A percentile compares a stretch with the other conserved stretches of the same genome.
Conservation (phyloP, 2,888 invertebrate genomes). For the Agonopterix heracliana region DNA sequence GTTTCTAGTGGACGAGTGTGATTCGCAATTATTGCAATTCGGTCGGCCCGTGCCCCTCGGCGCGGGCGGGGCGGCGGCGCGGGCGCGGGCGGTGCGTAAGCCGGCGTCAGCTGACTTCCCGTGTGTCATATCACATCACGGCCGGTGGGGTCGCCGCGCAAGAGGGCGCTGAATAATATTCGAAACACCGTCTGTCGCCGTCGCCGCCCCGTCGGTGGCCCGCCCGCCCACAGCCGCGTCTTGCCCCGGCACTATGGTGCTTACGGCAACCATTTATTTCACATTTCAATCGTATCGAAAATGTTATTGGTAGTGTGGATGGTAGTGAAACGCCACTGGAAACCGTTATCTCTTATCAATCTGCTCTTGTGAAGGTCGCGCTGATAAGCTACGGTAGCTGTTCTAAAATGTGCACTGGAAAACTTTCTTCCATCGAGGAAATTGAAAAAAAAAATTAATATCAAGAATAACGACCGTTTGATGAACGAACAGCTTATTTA, state of each 20-base stretch:
- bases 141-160: slow-evolving; percentile 15
- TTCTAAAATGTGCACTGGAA: neutral
- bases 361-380: slow-evolving; percentile 68
- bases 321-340: slow-evolving; percentile 13
- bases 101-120: slow-evolving; percentile 51
- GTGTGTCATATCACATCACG: slow-evolving; percentile 21
- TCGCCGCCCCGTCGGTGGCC: slow-evolving; percentile 11
- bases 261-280: too few species aligned
- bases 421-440: neutral
- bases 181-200: slow-evolving; percentile 17
- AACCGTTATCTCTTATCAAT: slow-evolving; percentile 71
- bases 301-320: neutral
- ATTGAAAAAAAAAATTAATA: too few species aligned
- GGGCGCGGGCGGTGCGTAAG: too few species aligned
- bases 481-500: too few species aligned
- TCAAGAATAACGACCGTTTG: too few species aligned
- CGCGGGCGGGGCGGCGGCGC: slow-evolving; percentile 9
- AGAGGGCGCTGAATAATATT: slow-evolving; percentile 40
- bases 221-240: slow-evolving; percentile 11
- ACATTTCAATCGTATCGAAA: too few species aligned
- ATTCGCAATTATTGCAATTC: slow-evolving; percentile 2
- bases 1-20: slow-evolving; percentile 14
- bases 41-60: slow-evolving; percentile 1
- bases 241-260: slow-evolving; percentile 6
- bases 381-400: slow-evolving; percentile 46